Base-by-base conservation (phyloP, 2,113 vertebrate genomes). In the Gobiocypris rarus region DNA sequence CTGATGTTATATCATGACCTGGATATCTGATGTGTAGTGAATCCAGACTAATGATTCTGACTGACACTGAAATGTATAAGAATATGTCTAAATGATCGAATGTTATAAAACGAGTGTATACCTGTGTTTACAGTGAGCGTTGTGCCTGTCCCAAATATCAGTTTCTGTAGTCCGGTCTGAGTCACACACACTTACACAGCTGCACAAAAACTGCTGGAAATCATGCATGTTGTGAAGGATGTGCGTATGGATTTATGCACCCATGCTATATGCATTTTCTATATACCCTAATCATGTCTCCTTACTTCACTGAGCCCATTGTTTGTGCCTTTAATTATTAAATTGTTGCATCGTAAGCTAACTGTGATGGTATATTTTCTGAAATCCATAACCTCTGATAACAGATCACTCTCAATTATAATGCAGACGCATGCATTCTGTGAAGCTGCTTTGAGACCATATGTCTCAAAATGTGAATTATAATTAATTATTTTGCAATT, bases 121-220 rank as follows among this genome's bases (percentile, higher is more conserved):
- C 87, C 83, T 71, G 75, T 3, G 59, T 81, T 56, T 69, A 89
- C 70, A n/a, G 15, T 58, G 9, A 87, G 28, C 86, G 82, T 61
- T 54, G 75, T 85, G 59, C 76, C 86, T 75, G 76, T 79, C 59
- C 87, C 86, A 78, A 88, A 87, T 9, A 86, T 63, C 0, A 87
- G 3, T 79, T 86, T 90, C 24, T 81, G 48, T 9, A 38, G 13
- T 71, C 84, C 82, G 31, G 73, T 24, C 17, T 26, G 9, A 84
- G 56, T 84, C 84, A 87, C 84, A 89, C 83, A 87, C 9, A 63
- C 54, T 52, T 31, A 67, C 22, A 26, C 1, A 15, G 9, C 69
- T 17, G 17, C 26, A 67, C 85, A 59, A 69, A 81, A 69, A 31
- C n/a, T n/a, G n/a, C n/a, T n/a, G n/a, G n/a, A n/a, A n/a, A n/a